Evolutionary conservation across 2,113 vertebrate genomes (phyloP), one percentile per base, ranked within the genome.

Genomic region (Cisticola juncidis): DNA sequence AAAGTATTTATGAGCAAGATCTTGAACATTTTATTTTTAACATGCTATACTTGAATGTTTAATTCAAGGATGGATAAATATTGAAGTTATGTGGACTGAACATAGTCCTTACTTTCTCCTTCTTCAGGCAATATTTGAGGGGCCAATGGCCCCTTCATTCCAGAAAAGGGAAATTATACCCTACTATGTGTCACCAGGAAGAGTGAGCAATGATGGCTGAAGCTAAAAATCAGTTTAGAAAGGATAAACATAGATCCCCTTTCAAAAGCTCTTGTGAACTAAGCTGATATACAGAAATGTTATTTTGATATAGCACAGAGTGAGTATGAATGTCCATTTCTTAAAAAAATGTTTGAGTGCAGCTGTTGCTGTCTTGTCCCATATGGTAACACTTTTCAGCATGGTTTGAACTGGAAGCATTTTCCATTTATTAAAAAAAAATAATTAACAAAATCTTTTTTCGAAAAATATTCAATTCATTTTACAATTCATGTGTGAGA

Each of bases 291-390:
- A 78, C 42, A 56, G 48, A 69, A 89, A 91, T 71, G 10, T 89
- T 96, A 45, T 73, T 66, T 40, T 56, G 80, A 92, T 93, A 86
- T 42, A 96, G 65, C 91, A 71, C 73, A 84, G 86, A 86, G 14
- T 57, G 66, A 85, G 31, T 72, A 73, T 38, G 47, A 79, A 78
- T 94, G 64, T 76, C 79, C 88, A 76, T 88, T 88, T 94, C 87
- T 95, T 94, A 95, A 97, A 86, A 97, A 98, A 97, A 96, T 97
- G 97, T 87, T 92, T 95, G 62, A 86, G n/a, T 81, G 84, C 95
- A 95, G 96, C 96, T 96, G 97, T 96, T 97, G 60, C 54, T 90
- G 47, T 94, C 90, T 94, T 95, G 79, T 97, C 95, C 97, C 94
- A 92, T 96, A 97, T 95, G 91, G 95, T 95, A 97, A 86, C 87